Base-by-base conservation (phyloP, 1,140 invertebrate species). In the Drosophila kurseongensis region DNA sequence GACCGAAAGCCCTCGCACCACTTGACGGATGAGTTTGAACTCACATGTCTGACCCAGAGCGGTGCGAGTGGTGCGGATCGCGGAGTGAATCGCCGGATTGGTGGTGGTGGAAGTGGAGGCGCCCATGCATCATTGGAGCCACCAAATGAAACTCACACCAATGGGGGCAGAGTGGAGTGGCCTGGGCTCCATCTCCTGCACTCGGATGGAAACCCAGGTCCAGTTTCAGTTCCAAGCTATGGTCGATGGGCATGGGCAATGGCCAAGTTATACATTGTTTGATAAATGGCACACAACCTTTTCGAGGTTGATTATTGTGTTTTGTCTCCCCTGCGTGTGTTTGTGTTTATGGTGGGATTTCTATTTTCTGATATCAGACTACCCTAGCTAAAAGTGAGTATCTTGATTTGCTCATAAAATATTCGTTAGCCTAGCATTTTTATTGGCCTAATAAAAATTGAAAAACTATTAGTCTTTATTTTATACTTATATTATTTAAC, bases 21-120 rank as follows among this genome's bases (percentile, higher is more conserved):
- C 80, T 91, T 91, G 88, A 91, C 88, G 88, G 88, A 91, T 91
- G 88, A 75, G 88, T 88, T 91, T 91, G 88, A 91, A 91, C 88
- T 91, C 82, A 80, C 77, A 82, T 90, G 80, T 91, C 82, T 91
- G 88, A 91, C 88, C 88, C 83, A 89, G 58, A 44, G 78, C 50
- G 66, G 52, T 42, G 65, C 23, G 78, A 68, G 50, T 68, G 51
- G 40, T 69, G 67, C 65, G 67, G 61, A 68, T 66, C 45, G 61
- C 73, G 73, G 35, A 23, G 57, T 44, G 62, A 42, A 42, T 62
- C 38, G 59, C 51, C 36, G 59, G 59, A 57, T 56, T 47, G 55
- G 55, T 58, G 61, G 23, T 71, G 29, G 44, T 45, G 57, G 18
- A 52, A 57, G 55, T 36, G 63, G 66, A 63, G 72, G 73, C 73